Evolutionary conservation across 2,797 vertebrate genomes (phyloP).

Genomic region (Antrozous pallidus): DNA sequence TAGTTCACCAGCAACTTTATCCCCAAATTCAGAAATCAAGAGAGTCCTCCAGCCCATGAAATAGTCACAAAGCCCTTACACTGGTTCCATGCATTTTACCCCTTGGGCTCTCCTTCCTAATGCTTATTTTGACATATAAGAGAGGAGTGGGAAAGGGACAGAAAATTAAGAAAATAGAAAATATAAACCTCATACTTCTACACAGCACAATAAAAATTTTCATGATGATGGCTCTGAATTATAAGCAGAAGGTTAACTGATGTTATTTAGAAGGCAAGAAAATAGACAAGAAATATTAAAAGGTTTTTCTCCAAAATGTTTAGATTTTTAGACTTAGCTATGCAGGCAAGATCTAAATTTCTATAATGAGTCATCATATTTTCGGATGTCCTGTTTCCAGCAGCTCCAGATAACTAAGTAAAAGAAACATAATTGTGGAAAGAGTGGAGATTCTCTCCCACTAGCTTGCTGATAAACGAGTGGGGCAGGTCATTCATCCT

Average conservation of each 20-base stretch:
- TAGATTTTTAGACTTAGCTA: background rate
- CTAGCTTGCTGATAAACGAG: conserved; percentile 25
- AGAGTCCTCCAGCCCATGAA: background rate
- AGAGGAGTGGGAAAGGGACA: background rate
- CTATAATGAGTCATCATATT: background rate
- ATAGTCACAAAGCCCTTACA: background rate
- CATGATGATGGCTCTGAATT: background rate
- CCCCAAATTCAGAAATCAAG: background rate
- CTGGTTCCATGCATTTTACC: background rate
- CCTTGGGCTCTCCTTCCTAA: background rate
- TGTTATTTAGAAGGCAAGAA: background rate
- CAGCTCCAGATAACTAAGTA: background rate
- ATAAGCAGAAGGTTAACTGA: background rate
- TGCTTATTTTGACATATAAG: background rate
- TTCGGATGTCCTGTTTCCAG: background rate
- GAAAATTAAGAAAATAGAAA: conserved; percentile 21
- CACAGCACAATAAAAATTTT: background rate
- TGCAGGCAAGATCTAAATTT: background rate
- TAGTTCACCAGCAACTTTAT: background rate
- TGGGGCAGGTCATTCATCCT: conserved; percentile 14
- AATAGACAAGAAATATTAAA: background rate
- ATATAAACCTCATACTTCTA: background rate
- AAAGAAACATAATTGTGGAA: background rate
- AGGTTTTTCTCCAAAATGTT: background rate
- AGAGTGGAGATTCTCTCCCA: conserved; percentile 4